Conservation (phyloP, 2,113 vertebrate genomes). For the Plotosus lineatus region DNA sequence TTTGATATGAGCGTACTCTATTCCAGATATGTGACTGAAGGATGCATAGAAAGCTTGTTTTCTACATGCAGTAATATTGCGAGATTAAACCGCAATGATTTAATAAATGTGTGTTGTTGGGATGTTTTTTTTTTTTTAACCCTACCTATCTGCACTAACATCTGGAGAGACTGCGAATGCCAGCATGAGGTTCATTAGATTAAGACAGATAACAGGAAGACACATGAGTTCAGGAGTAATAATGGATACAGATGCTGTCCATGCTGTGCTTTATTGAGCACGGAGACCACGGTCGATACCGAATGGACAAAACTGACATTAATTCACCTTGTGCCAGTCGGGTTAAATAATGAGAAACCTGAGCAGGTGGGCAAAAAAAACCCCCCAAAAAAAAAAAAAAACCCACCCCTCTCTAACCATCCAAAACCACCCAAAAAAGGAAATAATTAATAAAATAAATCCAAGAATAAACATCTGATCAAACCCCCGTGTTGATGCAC, state of each 20-base stretch:
- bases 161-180: constrained; percentile 33
- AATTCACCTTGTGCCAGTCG: constrained; percentile 31
- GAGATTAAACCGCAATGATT: neutral
- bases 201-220: constrained; percentile 50
- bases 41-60: neutral
- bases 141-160: constrained; percentile 23
- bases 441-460: too few relatives aligned
- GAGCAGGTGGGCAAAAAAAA: neutral
- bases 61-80: neutral
- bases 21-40: neutral
- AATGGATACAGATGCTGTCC: constrained; percentile 37
- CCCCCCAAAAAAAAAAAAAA: neutral
- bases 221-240: constrained; percentile 31
- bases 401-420: too few relatives aligned
- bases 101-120: neutral
- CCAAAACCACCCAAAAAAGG: neutral
- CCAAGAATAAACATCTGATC: neutral
- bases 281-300: neutral
- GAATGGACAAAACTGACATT: constrained; percentile 28
- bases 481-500: neutral
- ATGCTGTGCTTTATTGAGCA: constrained; percentile 33
- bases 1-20: neutral
- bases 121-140: neutral
- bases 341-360: constrained; percentile 9
- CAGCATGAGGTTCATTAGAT: constrained; percentile 48